Conservation (phyloP, 2,113 vertebrate genomes). For the Dinomys branickii region DNA sequence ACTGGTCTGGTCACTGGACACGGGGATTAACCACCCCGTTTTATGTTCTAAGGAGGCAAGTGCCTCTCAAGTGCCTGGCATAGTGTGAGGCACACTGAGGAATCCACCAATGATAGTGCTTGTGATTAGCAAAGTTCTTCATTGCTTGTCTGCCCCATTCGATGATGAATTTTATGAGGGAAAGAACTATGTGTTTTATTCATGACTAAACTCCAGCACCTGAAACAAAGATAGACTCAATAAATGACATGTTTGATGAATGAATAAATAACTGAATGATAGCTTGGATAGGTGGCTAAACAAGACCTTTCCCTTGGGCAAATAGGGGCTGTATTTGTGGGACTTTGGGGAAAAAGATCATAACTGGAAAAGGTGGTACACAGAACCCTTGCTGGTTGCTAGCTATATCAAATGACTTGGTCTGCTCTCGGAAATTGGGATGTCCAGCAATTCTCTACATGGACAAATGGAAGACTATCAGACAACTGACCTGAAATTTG, state of each 20-base stretch:
- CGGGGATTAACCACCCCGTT: neutral
- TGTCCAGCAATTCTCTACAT: slow-evolving; percentile 17
- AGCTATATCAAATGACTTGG: neutral
- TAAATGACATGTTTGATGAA: slow-evolving; percentile 24
- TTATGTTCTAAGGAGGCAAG: neutral
- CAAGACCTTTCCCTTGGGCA: neutral
- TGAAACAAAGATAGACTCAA: neutral
- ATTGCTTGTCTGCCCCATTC: neutral
- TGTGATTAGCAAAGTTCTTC: slow-evolving; percentile 5
- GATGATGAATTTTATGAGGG: neutral
- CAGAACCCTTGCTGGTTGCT: neutral
- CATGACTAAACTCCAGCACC: slow-evolving; percentile 4
- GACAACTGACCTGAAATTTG: slow-evolving; percentile 23
- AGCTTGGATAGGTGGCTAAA: slow-evolving; percentile 4
- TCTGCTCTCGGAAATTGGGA: slow-evolving; percentile 45
- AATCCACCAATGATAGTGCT: neutral
- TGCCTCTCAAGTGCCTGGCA: neutral
- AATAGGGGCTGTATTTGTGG: neutral
- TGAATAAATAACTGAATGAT: neutral
- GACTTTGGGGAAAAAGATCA: neutral
- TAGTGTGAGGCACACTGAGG: neutral
- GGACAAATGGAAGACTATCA: neutral
- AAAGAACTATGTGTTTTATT: neutral
- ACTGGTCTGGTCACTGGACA: neutral
- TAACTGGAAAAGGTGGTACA: neutral